A percentile compares a stretch with the other conserved stretches of the same genome.
Evolutionary conservation across 2,113 vertebrate genomes (phyloP).

Genomic region (Psettodes erumei): DNA sequence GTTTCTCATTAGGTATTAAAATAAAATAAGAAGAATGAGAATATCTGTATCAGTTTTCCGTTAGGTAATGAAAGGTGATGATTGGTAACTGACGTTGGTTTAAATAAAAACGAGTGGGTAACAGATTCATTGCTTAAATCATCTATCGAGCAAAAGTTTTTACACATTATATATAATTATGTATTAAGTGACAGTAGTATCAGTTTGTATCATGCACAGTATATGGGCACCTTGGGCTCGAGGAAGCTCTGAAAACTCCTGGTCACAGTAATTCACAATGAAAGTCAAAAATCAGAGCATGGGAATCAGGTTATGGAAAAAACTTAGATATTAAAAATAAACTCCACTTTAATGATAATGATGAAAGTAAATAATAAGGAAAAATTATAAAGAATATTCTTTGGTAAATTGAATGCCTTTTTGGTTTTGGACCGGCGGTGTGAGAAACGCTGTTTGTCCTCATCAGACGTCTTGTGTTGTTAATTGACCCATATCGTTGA

Average conservation of each 20-base stretch:
- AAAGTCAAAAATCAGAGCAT: no score
- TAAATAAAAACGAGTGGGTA: background rate
- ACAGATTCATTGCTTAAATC: background rate
- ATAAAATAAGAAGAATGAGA: background rate
- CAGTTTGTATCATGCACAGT: background rate
- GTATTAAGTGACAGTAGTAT: no score
- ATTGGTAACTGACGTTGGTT: no score
- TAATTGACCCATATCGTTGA: background rate
- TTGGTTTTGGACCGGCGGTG: background rate
- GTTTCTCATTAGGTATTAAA: no score
- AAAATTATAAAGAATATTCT: no score
- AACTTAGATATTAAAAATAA: background rate
- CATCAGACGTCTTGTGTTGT: background rate
- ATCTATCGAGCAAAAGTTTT: background rate
- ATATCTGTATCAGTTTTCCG: background rate
- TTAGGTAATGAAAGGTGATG: no score
- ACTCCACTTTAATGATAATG: no score
- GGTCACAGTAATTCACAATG: no score
- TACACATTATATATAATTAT: no score
- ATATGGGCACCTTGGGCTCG: background rate
- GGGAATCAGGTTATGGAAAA: background rate
- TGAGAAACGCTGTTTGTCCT: background rate
- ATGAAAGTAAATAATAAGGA: no score
- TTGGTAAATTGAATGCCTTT: background rate
- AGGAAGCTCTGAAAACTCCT: background rate